Base-by-base conservation (phyloP, 2,113 vertebrate species). In the Chlamydotis undulata region DNA sequence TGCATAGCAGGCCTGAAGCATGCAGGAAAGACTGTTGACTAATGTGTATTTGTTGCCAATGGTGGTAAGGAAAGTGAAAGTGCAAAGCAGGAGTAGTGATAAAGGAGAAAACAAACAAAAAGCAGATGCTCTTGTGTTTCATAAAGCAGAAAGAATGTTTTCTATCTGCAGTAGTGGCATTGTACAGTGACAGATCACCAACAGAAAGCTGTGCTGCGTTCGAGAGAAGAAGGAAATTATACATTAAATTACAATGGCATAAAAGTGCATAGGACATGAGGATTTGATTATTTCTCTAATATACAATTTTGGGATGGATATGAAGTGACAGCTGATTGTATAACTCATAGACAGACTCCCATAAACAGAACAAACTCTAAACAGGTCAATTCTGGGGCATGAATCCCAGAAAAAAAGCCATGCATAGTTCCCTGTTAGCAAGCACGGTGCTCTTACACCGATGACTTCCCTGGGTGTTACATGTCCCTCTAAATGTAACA, bases 301-400 rank as follows among this genome's bases (percentile, higher is more conserved):
- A 64, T 39, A 18, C 22, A 63, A 91, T 41, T 45, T 69, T 37
- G 64, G 59, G 87, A 35, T 76, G 35, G 59, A 35, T 63, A 53
- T 26, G 47, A 89, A 86, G 35, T 21, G 47, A 90, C 57, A 84
- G 35, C 13, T 76, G 90, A 84, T 86, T 83, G 39, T 73, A 33
- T 70, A 55, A 77, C 87, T 95, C 94, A 76, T 84, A 95, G 90
- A 81, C 59, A 71, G 15, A 65, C 10, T 79, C 33, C 84, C 52
- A 26, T 15, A 69, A 92, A 76, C 60, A 83, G 90, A 77, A 90
- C 50, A 50, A 70, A 61, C 50, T 41, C 61, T 26, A 19, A 91
- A 37, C 82, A 96, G 91, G 77, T 94, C 89, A 94, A 18, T 93
- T 56, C 83, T 65, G 19, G 60, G n/a, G 79, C 37, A 61, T 9